Conservation (phyloP, 2,797 vertebrate genomes). For the Eulemur mongoz region DNA sequence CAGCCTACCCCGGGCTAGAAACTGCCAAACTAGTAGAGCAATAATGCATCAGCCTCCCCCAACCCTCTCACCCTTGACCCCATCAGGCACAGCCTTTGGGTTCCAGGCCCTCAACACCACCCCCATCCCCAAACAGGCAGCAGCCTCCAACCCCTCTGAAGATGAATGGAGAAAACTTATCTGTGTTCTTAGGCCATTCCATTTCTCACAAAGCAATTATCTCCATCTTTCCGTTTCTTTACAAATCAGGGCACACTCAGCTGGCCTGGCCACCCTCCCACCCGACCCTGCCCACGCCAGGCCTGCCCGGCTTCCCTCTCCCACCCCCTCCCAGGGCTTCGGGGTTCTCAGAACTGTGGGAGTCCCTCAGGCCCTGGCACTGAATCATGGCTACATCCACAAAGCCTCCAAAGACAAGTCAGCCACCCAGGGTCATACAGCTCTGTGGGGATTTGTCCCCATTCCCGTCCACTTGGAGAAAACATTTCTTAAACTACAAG, state of each 20-base stretch:
- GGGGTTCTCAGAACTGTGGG: background rate
- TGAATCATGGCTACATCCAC: background rate
- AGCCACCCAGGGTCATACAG: background rate
- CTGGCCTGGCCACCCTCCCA: background rate
- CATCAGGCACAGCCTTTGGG: background rate
- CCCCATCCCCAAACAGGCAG: background rate
- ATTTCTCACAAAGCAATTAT: slow-evolving; percentile 46
- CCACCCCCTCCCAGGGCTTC: background rate
- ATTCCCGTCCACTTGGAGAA: background rate
- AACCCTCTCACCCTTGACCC: too few relatives aligned
- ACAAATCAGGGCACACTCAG: slow-evolving; percentile 47
- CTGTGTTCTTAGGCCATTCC: slow-evolving; percentile 38
- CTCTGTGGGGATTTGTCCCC: background rate
- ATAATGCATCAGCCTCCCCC: background rate
- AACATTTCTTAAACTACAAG: background rate
- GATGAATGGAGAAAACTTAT: slow-evolving; percentile 38
- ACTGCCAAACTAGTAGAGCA: background rate
- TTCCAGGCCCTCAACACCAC: background rate
- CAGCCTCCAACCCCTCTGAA: background rate
- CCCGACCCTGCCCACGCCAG: background rate
- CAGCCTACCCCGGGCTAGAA: background rate
- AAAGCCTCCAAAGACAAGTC: background rate
- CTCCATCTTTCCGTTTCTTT: slow-evolving; percentile 65
- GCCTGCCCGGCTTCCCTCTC: background rate
- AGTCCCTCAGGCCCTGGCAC: background rate